Percentiles rank a stretch among this genome's conserved stretches.
phyloP scores from a whole-genome alignment of 2,888 invertebrate genomes.

The Aleiodes alternator region DNA sequence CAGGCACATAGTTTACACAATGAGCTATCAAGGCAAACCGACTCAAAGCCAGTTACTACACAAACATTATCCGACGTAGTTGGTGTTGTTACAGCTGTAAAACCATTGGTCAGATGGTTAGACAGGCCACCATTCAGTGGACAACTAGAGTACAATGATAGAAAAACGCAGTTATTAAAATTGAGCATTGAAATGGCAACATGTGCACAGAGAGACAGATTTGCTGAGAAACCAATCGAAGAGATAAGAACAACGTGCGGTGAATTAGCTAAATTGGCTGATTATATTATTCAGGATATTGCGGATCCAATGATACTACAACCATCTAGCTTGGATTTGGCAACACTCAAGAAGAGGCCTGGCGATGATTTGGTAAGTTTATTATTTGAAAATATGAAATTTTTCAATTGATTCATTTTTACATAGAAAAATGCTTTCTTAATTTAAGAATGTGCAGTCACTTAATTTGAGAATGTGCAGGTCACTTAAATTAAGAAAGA shows the following conservation, averaged over 20 bases:
- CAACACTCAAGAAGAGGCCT: constrained; percentile 88
- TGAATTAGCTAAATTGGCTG: constrained; percentile 86
- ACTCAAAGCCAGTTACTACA: constrained; percentile 83
- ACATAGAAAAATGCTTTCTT: too few relatives aligned
- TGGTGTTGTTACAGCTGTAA: constrained; percentile 88
- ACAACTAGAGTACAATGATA: constrained; percentile 83
- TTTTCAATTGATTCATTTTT: too few relatives aligned
- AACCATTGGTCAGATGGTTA: constrained; percentile 93
- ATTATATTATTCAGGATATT: constrained; percentile 90
- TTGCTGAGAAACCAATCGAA: constrained; percentile 90
- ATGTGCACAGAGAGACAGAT: constrained; percentile 92
- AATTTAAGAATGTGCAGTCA: too few relatives aligned
- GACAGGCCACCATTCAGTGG: constrained; percentile 83
- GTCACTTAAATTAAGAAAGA: too few relatives aligned
- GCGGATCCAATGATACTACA: constrained; percentile 93
- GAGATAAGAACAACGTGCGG: constrained; percentile 85
- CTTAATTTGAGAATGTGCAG: too few relatives aligned
- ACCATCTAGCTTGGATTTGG: constrained; percentile 92
- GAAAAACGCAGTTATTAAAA: constrained; percentile 84
- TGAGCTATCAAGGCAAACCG: constrained; percentile 80
- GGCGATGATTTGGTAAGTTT: constrained; percentile 85
- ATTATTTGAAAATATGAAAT: constrained; percentile 20
- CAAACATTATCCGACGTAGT: constrained; percentile 91
- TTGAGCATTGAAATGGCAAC: constrained; percentile 92
- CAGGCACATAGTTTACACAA: constrained; percentile 87